These are phyloP conservation scores for Tuberolachnus salignus DNA, from an alignment of 2,888 invertebrate genomes.

Conservation along the genomic window DNA sequence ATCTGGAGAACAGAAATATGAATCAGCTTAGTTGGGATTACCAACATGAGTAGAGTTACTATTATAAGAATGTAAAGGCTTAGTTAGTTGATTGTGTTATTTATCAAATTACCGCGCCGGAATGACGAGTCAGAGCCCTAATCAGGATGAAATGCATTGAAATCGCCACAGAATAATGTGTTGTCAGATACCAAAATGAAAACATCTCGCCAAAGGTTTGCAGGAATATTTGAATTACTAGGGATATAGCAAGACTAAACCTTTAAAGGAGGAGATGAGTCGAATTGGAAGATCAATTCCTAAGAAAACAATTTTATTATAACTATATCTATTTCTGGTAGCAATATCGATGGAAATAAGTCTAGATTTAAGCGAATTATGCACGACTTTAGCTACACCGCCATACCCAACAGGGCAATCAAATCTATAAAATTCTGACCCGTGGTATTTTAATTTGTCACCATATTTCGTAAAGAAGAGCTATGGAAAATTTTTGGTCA, in stretches of 20 bases:
- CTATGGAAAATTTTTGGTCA: not conserved
- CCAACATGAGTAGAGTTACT: not conserved
- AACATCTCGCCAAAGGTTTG: not conserved
- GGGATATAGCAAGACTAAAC: constrained; percentile 10
- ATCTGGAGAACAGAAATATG: not conserved
- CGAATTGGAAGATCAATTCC: not conserved
- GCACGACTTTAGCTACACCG: not conserved
- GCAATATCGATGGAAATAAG: not conserved
- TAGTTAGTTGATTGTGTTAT: not conserved
- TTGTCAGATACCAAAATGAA: not conserved
- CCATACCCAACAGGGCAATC: not conserved
- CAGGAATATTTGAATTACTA: not conserved
- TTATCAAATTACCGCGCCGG: constrained; percentile 7
- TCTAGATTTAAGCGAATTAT: constrained; percentile 9
- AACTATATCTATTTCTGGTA: not conserved
- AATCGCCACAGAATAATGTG: constrained; percentile 5
- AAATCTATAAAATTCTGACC: not conserved
- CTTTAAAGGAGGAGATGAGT: not conserved
- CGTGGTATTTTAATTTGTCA: not conserved
- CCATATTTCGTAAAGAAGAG: constrained; percentile 1
- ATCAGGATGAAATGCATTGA: constrained; percentile 18
- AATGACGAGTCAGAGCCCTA: constrained; percentile 3
- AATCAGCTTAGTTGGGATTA: not conserved
- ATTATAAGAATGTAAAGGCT: not conserved
- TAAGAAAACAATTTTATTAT: not conserved